Percentiles rank a stretch among this genome's conserved stretches.
phyloP scores from a whole-genome alignment of 2,113 vertebrate genomes.

The Pachypanchax playfairii region DNA sequence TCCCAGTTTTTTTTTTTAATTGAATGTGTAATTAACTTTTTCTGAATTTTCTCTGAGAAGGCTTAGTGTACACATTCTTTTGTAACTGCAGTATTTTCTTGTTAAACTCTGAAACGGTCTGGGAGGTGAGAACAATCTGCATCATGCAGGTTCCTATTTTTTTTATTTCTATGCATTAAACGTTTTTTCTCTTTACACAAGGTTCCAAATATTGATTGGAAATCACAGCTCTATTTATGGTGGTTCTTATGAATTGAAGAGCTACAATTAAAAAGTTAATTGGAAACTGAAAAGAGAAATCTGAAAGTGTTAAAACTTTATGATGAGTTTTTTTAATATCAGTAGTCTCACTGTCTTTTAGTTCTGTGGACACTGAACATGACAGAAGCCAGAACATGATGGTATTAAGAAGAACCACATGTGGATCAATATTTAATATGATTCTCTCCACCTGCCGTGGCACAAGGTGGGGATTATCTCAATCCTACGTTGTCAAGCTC shows the following conservation, averaged over 20 bases:
- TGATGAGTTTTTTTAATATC: no score
- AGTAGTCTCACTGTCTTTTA: neutral
- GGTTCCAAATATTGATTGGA: slow-evolving; percentile 3
- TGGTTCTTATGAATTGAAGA: neutral
- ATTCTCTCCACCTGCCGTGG: neutral
- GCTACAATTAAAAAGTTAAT: neutral
- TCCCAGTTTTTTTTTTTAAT: no score
- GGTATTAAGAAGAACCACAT: neutral
- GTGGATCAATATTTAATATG: neutral
- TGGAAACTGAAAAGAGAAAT: neutral
- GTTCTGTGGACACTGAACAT: neutral
- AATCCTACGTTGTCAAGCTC: neutral
- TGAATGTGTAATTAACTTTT: no score
- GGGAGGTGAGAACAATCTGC: neutral
- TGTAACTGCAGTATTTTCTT: no score
- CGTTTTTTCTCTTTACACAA: neutral
- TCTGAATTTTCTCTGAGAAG: neutral
- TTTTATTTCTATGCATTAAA: neutral
- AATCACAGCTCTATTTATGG: neutral
- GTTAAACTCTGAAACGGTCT: no score
- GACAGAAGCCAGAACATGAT: neutral
- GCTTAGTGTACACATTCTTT: no score
- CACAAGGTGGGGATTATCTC: neutral
- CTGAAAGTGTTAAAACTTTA: no score
- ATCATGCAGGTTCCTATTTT: neutral